Conservation (phyloP, 2,113 vertebrate genomes). For the Solenodon paradoxus region DNA sequence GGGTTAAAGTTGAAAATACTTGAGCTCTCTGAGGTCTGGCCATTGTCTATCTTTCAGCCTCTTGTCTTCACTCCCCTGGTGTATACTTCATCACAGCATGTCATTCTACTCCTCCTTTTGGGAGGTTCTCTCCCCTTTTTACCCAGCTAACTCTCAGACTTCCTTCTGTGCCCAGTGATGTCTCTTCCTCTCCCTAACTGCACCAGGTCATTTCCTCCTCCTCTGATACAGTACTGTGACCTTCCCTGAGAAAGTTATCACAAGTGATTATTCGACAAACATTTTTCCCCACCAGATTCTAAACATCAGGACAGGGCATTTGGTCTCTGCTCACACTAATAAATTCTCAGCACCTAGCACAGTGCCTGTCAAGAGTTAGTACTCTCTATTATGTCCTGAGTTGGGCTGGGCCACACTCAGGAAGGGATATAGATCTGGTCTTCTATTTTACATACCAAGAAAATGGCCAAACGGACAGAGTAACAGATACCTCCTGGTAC, state of each 20-base stretch:
- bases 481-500: neutral
- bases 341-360: neutral
- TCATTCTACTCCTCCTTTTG: neutral
- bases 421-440: neutral
- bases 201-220: neutral
- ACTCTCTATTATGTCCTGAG: accelerated
- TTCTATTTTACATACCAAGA: neutral
- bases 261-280: too few relatives aligned
- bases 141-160: neutral
- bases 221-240: neutral
- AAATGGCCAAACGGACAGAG: neutral
- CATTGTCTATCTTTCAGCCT: neutral
- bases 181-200: neutral
- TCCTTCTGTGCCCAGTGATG: neutral
- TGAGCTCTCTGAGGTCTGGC: neutral
- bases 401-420: too few relatives aligned
- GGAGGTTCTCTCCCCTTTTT: neutral
- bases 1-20: neutral
- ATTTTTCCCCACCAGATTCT: neutral
- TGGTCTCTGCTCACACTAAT: neutral
- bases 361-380: neutral
- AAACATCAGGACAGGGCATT: neutral
- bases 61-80: neutral
- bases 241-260: neutral
- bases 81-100: neutral